Percentiles rank a stretch among this genome's conserved stretches.
Conservation (phyloP, 2,797 vertebrate genomes). For the Enteromius radiatus region DNA sequence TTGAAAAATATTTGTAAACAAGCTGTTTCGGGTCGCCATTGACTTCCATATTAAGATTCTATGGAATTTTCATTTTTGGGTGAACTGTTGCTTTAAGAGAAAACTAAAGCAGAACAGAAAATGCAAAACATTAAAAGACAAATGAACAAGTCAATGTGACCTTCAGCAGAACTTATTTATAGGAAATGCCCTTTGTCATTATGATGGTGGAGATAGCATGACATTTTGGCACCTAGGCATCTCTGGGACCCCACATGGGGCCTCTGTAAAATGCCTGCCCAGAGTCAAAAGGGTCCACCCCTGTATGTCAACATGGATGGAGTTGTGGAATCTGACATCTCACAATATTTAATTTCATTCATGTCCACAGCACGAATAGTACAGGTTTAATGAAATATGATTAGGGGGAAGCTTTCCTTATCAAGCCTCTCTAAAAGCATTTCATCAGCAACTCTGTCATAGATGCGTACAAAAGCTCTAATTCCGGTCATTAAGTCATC, state of each 20-base stretch:
- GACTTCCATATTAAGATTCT: too few relatives aligned
- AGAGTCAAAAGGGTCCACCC: background rate
- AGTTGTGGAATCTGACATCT: background rate
- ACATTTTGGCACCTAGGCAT: background rate
- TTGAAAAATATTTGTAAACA: too few relatives aligned
- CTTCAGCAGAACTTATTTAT: background rate
- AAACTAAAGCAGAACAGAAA: background rate
- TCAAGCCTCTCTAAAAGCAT: background rate
- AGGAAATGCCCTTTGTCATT: constrained; percentile 10
- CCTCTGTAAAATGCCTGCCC: background rate
- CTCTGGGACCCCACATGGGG: constrained; percentile 12
- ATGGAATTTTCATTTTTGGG: too few relatives aligned
- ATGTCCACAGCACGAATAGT: background rate
- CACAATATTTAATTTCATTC: background rate
- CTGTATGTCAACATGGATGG: background rate
- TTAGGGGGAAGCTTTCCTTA: background rate
- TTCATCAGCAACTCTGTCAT: background rate
- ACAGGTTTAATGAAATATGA: background rate
- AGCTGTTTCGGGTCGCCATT: too few relatives aligned
- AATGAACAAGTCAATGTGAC: background rate
- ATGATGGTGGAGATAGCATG: background rate
- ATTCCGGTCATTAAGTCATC: constrained; percentile 19
- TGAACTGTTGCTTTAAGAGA: too few relatives aligned
- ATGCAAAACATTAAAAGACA: background rate
- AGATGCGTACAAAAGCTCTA: background rate